Percentiles rank a stretch among this genome's conserved stretches.
Evolutionary conservation across 2,888 invertebrate genomes (phyloP).

Genomic region (Sepioteuthis lessoniana): DNA sequence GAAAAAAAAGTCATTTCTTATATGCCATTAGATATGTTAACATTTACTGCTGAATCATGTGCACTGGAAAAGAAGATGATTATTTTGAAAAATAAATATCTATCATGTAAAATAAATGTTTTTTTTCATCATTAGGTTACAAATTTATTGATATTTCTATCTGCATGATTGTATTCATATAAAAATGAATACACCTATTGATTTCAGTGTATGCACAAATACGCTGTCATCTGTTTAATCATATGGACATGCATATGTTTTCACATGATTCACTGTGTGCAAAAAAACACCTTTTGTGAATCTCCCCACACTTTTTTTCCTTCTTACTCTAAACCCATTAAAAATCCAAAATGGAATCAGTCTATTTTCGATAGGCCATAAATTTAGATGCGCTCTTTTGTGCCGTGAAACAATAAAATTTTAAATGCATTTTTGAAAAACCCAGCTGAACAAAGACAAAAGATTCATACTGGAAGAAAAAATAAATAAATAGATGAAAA

Average conservation of each 20-base stretch:
- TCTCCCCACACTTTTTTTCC: neutral
- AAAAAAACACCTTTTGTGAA: neutral
- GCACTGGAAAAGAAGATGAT: too few species aligned
- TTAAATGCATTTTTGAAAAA: constrained; percentile 23
- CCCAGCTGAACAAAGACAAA: neutral
- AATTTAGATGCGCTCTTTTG: constrained; percentile 1
- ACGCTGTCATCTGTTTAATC: neutral
- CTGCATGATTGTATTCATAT: neutral
- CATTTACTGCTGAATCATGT: too few species aligned
- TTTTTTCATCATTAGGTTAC: too few species aligned
- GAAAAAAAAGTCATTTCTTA: too few species aligned
- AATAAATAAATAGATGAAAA: neutral
- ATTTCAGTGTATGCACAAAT: neutral
- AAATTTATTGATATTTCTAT: neutral
- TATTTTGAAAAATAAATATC: too few species aligned
- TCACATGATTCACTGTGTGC: neutral
- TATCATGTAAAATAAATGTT: too few species aligned
- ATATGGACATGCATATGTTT: neutral
- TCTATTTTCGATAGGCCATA: constrained; percentile 20
- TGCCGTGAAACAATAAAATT: constrained; percentile 10
- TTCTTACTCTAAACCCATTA: neutral
- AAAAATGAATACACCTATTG: neutral
- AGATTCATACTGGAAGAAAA: neutral
- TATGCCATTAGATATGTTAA: too few species aligned
- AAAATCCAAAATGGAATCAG: constrained; percentile 6